Evolutionary conservation across 1,140 invertebrate genomes (phyloP), one percentile per base, ranked within the genome.

Genomic region (Theocolax elegans): DNA sequence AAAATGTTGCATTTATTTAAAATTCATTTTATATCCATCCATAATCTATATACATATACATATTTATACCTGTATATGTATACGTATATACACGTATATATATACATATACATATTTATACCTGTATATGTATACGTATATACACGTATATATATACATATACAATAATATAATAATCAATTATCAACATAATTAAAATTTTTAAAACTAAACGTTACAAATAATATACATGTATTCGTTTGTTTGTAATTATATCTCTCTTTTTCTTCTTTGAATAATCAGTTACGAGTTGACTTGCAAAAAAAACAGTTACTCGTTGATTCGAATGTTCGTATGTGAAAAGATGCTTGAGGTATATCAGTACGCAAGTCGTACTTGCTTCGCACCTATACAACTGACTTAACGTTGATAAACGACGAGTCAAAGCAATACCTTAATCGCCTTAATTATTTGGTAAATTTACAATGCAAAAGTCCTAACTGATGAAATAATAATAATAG

Each of bases 401-500:
- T 15, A 10, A 62, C 17, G 23, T 44, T 23, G 35, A 60, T 9
- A 49, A 23, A 68, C 23, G 3, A 58, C 2, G 29, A 21, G 58
- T 53, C 53, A 46, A 59, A 64, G n/a, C n/a, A 13, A 19, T n/a
- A 19, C 35, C 40, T 56, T 46, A n/a, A 31, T 67, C 19, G 53
- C 44, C 23, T 60, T 59, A 70, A 66, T n/a, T n/a, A n/a, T n/a
- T 76, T 73, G 65, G 76, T 53, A n/a, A 65, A 68, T 72, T 71
- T 73, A 76, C 60, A 73, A 72, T 76, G 40, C 63, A 49, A 73
- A 73, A 23, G 54, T 75, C 56, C 66, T 51, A 42, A 46, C 63
- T 53, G 49, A 17, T 67, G 46, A 64, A 42, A 72, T 70, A 46
- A 64, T 70, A 67, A 67, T 2, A n/a, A 17, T 35, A 6, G 10